Evolutionary conservation across 30 jellyfish, hydroid and myxozoan genomes (phyloP).

Genomic region (Hydractinia symbiolongicarpus): DNA sequence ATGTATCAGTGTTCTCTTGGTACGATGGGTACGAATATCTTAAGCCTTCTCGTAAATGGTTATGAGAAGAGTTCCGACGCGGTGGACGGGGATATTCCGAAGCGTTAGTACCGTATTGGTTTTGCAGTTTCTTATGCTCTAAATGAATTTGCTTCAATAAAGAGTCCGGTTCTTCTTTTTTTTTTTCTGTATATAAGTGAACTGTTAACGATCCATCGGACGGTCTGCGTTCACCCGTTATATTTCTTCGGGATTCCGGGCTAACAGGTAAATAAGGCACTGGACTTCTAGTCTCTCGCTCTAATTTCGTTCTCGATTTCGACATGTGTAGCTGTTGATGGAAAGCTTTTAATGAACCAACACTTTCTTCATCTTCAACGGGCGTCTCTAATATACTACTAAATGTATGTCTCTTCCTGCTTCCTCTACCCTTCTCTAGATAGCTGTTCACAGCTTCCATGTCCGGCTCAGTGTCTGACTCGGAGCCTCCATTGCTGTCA

Average conservation of each 20-base stretch:
- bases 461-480: conserved; percentile 91
- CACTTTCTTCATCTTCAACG: conserved; percentile 46
- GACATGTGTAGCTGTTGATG: conserved; percentile 39
- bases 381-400: conserved; percentile 58
- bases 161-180: conserved; percentile 58
- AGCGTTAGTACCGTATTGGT: conserved; percentile 49
- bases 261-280: conserved; percentile 56
- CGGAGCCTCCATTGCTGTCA: conserved; percentile 65
- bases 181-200: conserved; percentile 37
- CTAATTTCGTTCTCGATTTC: conserved; percentile 57
- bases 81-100: conserved; percentile 22
- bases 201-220: conserved; percentile 87
- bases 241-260: conserved; percentile 44
- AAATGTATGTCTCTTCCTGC: conserved; percentile 81
- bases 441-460: conserved; percentile 77
- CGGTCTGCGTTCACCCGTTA: conserved; percentile 63
- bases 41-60: conserved; percentile 49
- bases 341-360: conserved; percentile 41
- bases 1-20: conserved; percentile 45
- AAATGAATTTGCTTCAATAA: conserved; percentile 59
- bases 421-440: conserved; percentile 59
- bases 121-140: conserved; percentile 58
- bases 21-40: conserved; percentile 77
- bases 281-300: conserved; percentile 80
- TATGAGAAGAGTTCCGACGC: conserved; percentile 44